Base-by-base conservation (phyloP, 1,140 invertebrate species). In the Neodiprion fabricii region DNA sequence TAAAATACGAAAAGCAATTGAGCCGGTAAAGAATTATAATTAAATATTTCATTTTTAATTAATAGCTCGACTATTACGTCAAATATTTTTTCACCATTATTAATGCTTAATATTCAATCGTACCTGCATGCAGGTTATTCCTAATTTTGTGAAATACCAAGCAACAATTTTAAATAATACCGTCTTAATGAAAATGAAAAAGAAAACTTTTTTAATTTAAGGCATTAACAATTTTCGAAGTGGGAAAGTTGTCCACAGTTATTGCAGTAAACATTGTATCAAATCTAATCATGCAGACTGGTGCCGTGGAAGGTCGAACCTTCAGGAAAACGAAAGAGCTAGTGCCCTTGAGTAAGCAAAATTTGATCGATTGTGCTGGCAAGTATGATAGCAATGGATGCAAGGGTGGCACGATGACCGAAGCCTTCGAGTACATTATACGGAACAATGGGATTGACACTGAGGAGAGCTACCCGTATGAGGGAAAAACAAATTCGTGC, bases 361-460 rank as follows among this genome's bases (percentile, higher is more conserved):
- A 99, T 87, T 89, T 99, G 66, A 91, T 99, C 40, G 98, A 99
- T 89, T 99, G 98, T 84, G 98, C 97, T 1, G 81, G 83, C 1
- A 92, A 91, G 73, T 98, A 95, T 83, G 97, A 97, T 11, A 99
- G 99, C 89, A 92, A 98, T 85, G 98, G 98, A 66, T 99, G 98
- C 88, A 93, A 96, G 79, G 98, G 98, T 79, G 98, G 98, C 75
- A 89, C 98, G 17, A 98, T 98, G 96, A 96, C 98, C 88, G 90
- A 95, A 79, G 96, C 95, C 67, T 97, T 98, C 90, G 89, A 93
- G 78, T 99, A 99, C 87, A 93, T 99, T 79, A 96, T 94, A 86
- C 92, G 94, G 65, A 99, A 99, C 83, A 89, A 91, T 9, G 95
- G 90, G 40, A 90, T 99, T 76, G 98, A 99, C 86, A 99, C 97